Base-by-base conservation (phyloP, 2,113 vertebrate species). In the Eptesicus fuscus region DNA sequence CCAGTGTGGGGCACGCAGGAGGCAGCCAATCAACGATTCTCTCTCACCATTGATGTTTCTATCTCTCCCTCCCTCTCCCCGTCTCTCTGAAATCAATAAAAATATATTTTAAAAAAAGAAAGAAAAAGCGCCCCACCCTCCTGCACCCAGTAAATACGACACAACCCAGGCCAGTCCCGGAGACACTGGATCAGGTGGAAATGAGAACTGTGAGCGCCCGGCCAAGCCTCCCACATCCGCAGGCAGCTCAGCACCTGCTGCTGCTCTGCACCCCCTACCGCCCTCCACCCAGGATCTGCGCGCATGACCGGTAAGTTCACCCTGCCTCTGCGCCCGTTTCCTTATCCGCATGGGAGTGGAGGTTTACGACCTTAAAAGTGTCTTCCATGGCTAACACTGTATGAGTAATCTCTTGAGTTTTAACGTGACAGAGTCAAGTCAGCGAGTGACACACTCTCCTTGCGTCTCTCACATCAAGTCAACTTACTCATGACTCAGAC, bases 241-340 rank as follows among this genome's bases (percentile, higher is more conserved):
- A n/a, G 35, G 32, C 89, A 65, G n/a, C 37, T n/a, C 7, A 44
- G 51, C 42, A 49, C 10, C 61, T 28, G 2, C 3, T 63, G 7
- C 35, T 4, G 25, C 28, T 14, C 20, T 9, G 14, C 9, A 40
- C 12, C 28, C 32, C 28, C 5, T 17, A 7, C 9, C 22, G 14
- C 17, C n/a, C 70, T 23, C 23, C 9, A 1, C 8, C 37, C 61
- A 17, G 47, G 1, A 11, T 1, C 61, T 25, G 42, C 3, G 0
- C 20, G 13, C 9, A 5, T 1, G 25, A 28, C 51, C 42, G 42
- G 16, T 10, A 12, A 12, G 11, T 7, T 2, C 79, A n/a, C 5
- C 30, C 32, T 2, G 3, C 18, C 40, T 67, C 76, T 70, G 23
- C 44, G 23, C 42, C 25, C 1, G 16, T n/a, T 74, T 53, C 47